phyloP scores from a whole-genome alignment of 2,888 invertebrate species.

The Hydrotaea cyrtoneurina region DNA sequence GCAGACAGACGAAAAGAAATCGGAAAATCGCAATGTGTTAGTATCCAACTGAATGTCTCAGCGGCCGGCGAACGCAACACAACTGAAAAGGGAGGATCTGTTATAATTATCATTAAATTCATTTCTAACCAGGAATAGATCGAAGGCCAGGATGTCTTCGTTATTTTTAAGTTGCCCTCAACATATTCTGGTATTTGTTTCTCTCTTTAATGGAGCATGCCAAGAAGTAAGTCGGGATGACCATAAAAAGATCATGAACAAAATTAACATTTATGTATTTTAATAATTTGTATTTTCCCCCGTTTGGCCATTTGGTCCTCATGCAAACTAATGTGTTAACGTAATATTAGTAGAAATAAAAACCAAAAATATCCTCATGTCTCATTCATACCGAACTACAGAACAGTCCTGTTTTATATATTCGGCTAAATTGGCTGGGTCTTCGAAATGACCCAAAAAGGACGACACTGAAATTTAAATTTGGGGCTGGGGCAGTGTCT shows the following conservation, averaged over 20 bases:
- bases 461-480: too few relatives aligned
- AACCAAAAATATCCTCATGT: conserved; percentile 28
- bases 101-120: conserved; percentile 16
- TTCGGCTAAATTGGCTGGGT: too few relatives aligned
- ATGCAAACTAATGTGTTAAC: conserved; percentile 44
- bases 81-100: conserved; percentile 20
- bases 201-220: background rate
- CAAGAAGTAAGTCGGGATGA: background rate
- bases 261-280: conserved; percentile 17
- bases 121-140: background rate
- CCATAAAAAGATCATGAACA: background rate
- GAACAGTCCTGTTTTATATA: background rate
- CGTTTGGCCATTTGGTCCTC: conserved; percentile 5
- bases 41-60: conserved; percentile 80
- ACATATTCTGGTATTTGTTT: background rate
- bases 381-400: background rate
- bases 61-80: conserved; percentile 3
- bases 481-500: too few relatives aligned
- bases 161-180: conserved; percentile 27
- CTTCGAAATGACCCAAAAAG: too few relatives aligned
- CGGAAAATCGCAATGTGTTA: conserved; percentile 83
- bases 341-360: conserved; percentile 41
- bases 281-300: conserved; percentile 10
- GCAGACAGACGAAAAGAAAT: conserved; percentile 73
- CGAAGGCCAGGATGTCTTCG: conserved; percentile 14